A percentile compares a stretch with the other conserved stretches of the same genome.
phyloP scores from a whole-genome alignment of 2,113 vertebrate species.

The Datnioides undecimradiatus region DNA sequence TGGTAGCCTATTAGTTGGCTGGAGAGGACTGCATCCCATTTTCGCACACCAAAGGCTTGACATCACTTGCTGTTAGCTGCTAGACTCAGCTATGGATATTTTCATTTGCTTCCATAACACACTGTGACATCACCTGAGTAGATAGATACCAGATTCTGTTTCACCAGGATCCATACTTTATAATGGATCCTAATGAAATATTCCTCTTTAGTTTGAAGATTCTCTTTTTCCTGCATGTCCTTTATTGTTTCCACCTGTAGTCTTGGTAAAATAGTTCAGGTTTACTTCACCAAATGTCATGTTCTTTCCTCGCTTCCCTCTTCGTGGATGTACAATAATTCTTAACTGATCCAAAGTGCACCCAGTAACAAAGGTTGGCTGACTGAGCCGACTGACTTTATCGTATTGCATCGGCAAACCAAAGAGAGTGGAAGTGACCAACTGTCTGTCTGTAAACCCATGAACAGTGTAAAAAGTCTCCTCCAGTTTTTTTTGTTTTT shows the following conservation, averaged over 20 bases:
- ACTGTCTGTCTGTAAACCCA: not conserved
- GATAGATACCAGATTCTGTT: not conserved
- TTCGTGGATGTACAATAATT: not conserved
- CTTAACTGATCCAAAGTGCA: not conserved
- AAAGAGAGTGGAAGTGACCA: not conserved
- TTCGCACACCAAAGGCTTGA: conserved; percentile 46
- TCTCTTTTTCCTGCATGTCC: not conserved
- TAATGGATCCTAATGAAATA: not conserved
- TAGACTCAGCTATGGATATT: conserved; percentile 28
- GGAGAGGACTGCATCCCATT: conserved; percentile 34
- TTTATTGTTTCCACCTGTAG: not conserved
- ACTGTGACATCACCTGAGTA: not conserved
- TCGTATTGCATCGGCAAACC: no score
- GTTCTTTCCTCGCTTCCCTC: no score
- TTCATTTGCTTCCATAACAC: conserved; percentile 20
- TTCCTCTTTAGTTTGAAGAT: not conserved
- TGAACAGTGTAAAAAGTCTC: not conserved
- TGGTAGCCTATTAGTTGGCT: conserved; percentile 48
- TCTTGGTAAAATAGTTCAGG: not conserved
- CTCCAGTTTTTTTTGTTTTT: not conserved
- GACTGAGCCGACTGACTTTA: no score
- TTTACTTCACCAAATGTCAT: no score
- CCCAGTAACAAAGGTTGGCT: not conserved
- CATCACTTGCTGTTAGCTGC: conserved; percentile 31
- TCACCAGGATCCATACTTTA: no score